A percentile compares a stretch with the other conserved stretches of the same genome.
Evolutionary conservation across 2,797 vertebrate genomes (phyloP).

Genomic region (Otolemur crassicaudatus): DNA sequence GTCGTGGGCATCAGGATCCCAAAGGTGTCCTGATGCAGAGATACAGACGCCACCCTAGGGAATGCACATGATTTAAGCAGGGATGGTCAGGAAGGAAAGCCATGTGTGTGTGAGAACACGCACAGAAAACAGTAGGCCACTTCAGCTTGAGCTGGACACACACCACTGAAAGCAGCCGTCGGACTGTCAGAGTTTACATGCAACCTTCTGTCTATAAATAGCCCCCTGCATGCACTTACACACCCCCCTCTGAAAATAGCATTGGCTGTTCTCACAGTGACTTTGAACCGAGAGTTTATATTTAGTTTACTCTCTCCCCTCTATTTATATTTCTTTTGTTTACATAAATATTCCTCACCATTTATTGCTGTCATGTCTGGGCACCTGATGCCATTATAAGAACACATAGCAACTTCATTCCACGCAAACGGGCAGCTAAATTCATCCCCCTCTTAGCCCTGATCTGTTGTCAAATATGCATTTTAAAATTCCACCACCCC

Average conservation of each 20-base stretch:
- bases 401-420: conserved; percentile 43
- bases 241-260: conserved; percentile 71
- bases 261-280: conserved; percentile 56
- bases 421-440: neutral
- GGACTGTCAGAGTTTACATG: conserved; percentile 39
- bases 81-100: neutral
- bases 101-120: too few species aligned
- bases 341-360: conserved; percentile 72
- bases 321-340: conserved; percentile 80
- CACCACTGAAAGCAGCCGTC: neutral
- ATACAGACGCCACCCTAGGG: neutral
- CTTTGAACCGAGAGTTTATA: conserved; percentile 78
- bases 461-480: neutral
- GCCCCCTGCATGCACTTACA: neutral
- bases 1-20: fast-evolving
- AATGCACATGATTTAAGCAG: neutral
- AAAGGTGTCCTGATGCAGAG: neutral
- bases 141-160: neutral
- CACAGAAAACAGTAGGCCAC: neutral
- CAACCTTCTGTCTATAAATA: conserved; percentile 70
- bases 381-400: conserved; percentile 71
- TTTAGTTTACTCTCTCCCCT: conserved; percentile 76
- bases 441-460: neutral
- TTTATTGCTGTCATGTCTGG: conserved; percentile 67
- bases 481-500: conserved; percentile 48